Conservation (phyloP, 2,888 invertebrate species). For the Lysandra coridon region DNA sequence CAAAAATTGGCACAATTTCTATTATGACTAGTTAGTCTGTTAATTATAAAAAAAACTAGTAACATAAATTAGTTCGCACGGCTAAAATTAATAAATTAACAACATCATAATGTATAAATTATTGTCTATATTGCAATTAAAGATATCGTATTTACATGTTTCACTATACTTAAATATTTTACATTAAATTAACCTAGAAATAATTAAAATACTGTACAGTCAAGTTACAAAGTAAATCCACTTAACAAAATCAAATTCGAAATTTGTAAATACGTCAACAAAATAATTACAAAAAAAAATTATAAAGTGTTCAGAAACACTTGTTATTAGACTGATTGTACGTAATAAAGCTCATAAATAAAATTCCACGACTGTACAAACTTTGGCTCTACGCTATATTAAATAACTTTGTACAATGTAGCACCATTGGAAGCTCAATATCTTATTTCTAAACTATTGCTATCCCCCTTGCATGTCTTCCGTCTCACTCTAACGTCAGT, state of each 20-base stretch:
- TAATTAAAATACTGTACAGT: not conserved
- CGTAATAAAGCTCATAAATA: not conserved
- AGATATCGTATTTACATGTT: not conserved
- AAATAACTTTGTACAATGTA: conserved; percentile 10
- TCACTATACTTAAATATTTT: not conserved
- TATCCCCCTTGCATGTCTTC: not conserved
- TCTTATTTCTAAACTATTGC: conserved; percentile 15
- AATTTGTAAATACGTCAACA: not conserved
- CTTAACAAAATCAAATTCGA: not conserved
- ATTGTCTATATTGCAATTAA: not conserved
- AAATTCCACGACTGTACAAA: not conserved
- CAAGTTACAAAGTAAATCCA: not conserved
- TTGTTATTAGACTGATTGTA: not conserved
- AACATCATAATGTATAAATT: not conserved
- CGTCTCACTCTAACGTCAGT: conserved; percentile 10
- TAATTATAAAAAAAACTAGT: conserved; percentile 28
- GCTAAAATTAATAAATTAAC: not conserved
- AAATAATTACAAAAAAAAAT: not conserved
- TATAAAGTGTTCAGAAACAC: not conserved
- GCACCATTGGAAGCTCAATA: conserved; percentile 17
- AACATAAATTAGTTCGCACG: not conserved
- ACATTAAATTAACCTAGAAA: not conserved
- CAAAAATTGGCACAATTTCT: conserved; percentile 43
- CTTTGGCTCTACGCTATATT: not conserved
- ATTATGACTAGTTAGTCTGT: conserved; percentile 58